Evolutionary conservation across 2,113 vertebrate genomes (phyloP).

Genomic region (Bostrychus sinensis): DNA sequence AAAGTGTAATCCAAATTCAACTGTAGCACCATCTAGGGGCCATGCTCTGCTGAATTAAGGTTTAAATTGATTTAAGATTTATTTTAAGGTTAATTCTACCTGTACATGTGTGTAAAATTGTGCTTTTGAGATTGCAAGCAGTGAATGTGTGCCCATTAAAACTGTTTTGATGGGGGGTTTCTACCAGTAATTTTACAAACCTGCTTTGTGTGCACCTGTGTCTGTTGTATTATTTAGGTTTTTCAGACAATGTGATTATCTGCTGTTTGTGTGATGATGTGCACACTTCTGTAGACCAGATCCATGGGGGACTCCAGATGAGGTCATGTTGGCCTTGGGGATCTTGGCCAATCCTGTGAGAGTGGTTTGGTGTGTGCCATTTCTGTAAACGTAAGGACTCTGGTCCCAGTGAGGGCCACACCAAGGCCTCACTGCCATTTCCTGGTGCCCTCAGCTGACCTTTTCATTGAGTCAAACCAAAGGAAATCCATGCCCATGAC

Average conservation of each 20-base stretch:
- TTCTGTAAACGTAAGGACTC: constrained; percentile 56
- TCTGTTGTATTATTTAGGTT: not conserved
- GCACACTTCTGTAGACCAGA: constrained; percentile 11
- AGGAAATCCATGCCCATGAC: constrained; percentile 79
- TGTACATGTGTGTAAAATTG: too few relatives aligned
- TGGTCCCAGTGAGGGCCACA: constrained; percentile 39
- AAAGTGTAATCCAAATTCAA: too few relatives aligned
- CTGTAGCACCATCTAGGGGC: too few relatives aligned
- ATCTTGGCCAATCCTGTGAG: constrained; percentile 18
- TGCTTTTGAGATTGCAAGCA: too few relatives aligned
- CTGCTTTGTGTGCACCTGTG: not conserved
- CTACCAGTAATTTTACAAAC: not conserved
- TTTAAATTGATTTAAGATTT: too few relatives aligned
- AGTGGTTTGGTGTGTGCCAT: constrained; percentile 47
- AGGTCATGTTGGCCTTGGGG: constrained; percentile 43
- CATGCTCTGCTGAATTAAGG: too few relatives aligned
- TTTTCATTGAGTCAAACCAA: constrained; percentile 79
- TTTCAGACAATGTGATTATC: not conserved
- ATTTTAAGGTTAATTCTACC: too few relatives aligned
- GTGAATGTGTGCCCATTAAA: too few relatives aligned
- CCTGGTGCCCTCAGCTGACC: constrained; percentile 75
- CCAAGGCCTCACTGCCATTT: constrained; percentile 75
- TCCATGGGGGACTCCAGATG: constrained; percentile 5
- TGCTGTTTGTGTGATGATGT: constrained; percentile 3
- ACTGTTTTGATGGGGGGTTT: not conserved